These are phyloP conservation scores for Donacobius atricapilla DNA, from an alignment of 2,113 vertebrate species.

Conservation along the genomic window DNA sequence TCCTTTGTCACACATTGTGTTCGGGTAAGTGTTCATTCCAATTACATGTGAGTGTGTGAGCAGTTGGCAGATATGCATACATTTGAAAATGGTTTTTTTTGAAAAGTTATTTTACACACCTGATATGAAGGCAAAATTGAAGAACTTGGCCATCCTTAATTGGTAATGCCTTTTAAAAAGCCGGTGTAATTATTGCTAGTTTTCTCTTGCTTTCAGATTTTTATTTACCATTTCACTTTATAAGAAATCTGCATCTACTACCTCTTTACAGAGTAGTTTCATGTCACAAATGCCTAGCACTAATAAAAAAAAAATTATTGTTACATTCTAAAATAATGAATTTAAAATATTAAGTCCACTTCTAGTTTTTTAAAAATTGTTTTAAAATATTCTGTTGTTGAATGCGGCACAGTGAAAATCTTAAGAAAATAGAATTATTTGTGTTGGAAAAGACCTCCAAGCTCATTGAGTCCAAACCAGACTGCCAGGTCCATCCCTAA, in stretches of 20 bases:
- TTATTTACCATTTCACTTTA: not conserved
- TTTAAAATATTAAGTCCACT: no score
- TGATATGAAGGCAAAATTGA: not conserved
- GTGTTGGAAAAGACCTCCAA: not conserved
- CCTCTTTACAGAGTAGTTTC: not conserved
- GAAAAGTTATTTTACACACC: not conserved
- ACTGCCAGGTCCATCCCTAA: not conserved
- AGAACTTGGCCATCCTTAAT: not conserved
- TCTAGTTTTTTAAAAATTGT: not conserved
- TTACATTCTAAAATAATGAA: no score
- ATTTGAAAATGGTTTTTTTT: not conserved
- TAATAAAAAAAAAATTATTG: not conserved
- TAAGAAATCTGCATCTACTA: not conserved
- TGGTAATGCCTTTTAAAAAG: not conserved
- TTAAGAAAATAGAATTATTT: not conserved
- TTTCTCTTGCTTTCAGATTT: not conserved
- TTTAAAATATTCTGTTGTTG: not conserved
- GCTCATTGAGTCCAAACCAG: not conserved
- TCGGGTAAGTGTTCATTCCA: conserved; percentile 77
- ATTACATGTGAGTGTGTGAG: not conserved
- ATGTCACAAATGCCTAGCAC: not conserved
- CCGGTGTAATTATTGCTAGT: not conserved
- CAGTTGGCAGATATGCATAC: not conserved
- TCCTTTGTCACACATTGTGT: conserved; percentile 97
- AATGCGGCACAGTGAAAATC: not conserved